Conservation (phyloP, 2,888 invertebrate species). For the Protula sp. region DNA sequence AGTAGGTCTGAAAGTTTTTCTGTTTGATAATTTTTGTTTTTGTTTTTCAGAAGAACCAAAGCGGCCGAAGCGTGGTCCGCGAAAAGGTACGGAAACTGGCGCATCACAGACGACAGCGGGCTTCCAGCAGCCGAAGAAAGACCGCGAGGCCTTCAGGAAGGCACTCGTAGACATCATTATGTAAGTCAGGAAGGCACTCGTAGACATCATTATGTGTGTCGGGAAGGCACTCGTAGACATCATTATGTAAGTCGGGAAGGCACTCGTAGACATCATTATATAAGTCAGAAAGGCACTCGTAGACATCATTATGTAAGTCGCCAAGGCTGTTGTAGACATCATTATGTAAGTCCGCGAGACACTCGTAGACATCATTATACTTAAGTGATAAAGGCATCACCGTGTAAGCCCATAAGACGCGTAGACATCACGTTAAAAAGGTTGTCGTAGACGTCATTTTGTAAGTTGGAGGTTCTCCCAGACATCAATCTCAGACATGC, state of each 20-base stretch:
- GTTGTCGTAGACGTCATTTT: no score
- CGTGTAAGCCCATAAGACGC: no score
- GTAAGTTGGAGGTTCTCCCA: no score
- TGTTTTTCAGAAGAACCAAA: conserved; percentile 31
- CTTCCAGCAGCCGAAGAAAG: conserved; percentile 43
- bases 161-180: conserved; percentile 72
- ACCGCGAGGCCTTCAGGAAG: conserved; percentile 76
- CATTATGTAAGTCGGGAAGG: conserved; percentile 63
- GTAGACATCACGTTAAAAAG: no score
- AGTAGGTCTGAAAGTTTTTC: no score
- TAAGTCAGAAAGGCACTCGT: conserved; percentile 74
- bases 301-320: conserved; percentile 64
- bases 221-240: conserved; percentile 71
- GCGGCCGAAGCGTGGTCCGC: conserved; percentile 4
- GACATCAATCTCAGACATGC: background rate
- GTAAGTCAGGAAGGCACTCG: no score
- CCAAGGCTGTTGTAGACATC: no score
- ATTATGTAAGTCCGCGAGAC: conserved; percentile 74
- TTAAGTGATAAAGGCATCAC: no score
- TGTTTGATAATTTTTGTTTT: no score
- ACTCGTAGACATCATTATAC: conserved; percentile 70
- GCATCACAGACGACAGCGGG: conserved; percentile 4
- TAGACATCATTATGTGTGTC: no score
- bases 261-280: no score
- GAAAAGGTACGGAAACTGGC: conserved; percentile 5